Conservation (phyloP, 2,888 invertebrate species). For the Aleiodes alternator region DNA sequence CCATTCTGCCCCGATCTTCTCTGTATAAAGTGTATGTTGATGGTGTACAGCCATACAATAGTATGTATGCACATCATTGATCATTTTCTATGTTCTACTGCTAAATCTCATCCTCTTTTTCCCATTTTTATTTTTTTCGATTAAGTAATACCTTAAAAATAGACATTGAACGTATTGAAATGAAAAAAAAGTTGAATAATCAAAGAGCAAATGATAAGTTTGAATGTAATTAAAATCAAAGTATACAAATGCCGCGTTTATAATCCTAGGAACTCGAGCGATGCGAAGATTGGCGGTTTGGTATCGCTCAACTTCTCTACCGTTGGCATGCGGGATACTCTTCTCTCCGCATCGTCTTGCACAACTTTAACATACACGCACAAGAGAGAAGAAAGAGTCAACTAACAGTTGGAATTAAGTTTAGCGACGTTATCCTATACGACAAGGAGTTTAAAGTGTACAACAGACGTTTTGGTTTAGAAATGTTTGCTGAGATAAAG, state of each 20-base stretch:
- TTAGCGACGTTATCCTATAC: slow-evolving; percentile 35
- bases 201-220: not conserved
- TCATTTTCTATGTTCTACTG: no score
- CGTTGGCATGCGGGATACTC: slow-evolving; percentile 27
- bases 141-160: no score
- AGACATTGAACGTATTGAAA: not conserved
- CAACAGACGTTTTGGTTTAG: slow-evolving; percentile 21
- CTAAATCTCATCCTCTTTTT: no score
- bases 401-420: slow-evolving; percentile 37
- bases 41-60: no score
- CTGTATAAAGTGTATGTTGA: no score
- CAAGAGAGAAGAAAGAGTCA: slow-evolving; percentile 11
- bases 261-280: slow-evolving; percentile 29
- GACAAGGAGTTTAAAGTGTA: slow-evolving; percentile 39
- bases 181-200: not conserved
- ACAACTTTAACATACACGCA: not conserved
- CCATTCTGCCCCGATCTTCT: no score
- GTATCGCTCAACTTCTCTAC: slow-evolving; percentile 14
- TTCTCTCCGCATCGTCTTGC: not conserved
- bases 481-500: slow-evolving; percentile 42
- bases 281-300: slow-evolving; percentile 29
- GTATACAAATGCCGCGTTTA: slow-evolving; percentile 6
- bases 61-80: no score
- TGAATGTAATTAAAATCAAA: slow-evolving; percentile 21
- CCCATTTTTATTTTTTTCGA: no score